These are phyloP conservation scores for Prionailurus viverrinus DNA, from an alignment of 2,113 vertebrate species.

Conservation along the genomic window DNA sequence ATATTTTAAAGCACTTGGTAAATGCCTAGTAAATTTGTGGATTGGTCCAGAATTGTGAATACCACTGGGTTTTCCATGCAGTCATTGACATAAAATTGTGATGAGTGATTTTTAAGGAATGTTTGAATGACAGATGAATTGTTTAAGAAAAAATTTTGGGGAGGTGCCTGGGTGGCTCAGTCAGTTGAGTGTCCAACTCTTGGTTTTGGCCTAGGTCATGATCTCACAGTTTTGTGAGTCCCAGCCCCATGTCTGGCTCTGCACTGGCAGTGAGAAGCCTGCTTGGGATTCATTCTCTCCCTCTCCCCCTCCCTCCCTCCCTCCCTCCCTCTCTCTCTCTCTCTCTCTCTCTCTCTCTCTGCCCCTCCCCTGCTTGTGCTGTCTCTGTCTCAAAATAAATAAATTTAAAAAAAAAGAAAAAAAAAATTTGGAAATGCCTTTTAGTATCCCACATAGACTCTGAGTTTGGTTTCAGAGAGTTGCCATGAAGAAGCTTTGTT, in stretches of 20 bases:
- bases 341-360: no score
- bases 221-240: no score
- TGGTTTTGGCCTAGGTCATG: no score
- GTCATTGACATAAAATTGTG: background rate
- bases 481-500: background rate
- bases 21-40: background rate
- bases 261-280: no score
- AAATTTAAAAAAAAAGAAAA: background rate
- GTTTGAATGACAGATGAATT: background rate
- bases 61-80: background rate
- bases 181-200: no score
- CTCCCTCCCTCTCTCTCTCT: no score
- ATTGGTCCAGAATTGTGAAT: background rate
- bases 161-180: no score
- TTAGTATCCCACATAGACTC: conserved; percentile 10
- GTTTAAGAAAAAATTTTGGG: background rate
- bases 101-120: conserved; percentile 6
- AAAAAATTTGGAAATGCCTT: background rate
- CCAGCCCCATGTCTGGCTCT: no score
- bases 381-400: no score
- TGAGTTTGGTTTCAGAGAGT: background rate
- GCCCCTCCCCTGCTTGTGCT: no score
- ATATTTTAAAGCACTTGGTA: background rate
- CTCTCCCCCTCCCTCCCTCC: no score
- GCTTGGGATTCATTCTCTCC: no score